Base-by-base conservation (phyloP, 2,888 invertebrate species). In the Cantharis lateralis region DNA sequence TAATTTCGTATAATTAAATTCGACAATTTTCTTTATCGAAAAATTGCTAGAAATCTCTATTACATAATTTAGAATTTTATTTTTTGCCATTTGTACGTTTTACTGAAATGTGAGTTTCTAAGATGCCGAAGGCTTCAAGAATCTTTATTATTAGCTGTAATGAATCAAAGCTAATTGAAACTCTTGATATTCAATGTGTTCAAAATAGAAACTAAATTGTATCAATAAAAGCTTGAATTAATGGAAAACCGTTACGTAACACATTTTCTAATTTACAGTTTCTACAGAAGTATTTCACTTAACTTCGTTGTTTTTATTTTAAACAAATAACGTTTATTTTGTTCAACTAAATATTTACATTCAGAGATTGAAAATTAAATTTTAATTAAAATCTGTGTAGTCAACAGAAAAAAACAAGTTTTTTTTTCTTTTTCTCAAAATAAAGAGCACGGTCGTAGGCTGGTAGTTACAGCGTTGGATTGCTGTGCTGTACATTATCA, bases 151-250 rank as follows among this genome's bases (percentile, higher is more conserved):
- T 66, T 66, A n/a, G 24, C 64, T 66, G n/a, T 20, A 66, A 66
- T 66, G 64, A 66, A 66, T 66, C 64, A 66, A 66, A 66, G 20
- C 64, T 66, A 66, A 66, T 66, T 66, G 64, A 66, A 66, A 66
- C 64, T 66, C 64, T 66, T 66, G 64, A 66, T 20, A 66, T 66
- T 66, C 64, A 66, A 66, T 66, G 64, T 20, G 64, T 66, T 66
- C 20, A 66, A 20, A 66, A 66, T 66, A 66, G 64, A 20, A 66
- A 66, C 64, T 66, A n/a, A 66, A 66, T 20, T 66, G 64, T 66
- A 24, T 66, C 64, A 66, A 66, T 66, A 66, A 48, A 48, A 48
- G 48, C 48, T 48, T n/a, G 48, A 48, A 48, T 48, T 48, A 48
- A 48, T 48, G 48, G 48, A n/a, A 48, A 48, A 48, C 48, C 48